Evolutionary conservation across 2,797 vertebrate genomes (phyloP), one percentile per base, ranked within the genome.

Genomic region (Aphelocoma californica): DNA sequence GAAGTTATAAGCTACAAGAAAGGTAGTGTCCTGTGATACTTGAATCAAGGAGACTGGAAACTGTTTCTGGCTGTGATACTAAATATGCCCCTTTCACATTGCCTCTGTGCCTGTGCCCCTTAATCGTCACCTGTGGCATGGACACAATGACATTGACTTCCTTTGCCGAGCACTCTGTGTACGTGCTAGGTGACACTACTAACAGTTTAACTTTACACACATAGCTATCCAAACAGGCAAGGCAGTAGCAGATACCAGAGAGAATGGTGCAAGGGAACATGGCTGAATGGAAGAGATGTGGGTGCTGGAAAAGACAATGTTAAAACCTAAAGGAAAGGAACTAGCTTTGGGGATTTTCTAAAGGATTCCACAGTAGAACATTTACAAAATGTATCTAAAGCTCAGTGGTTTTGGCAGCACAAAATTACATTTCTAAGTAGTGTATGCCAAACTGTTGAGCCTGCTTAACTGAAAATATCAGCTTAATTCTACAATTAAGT

Each of bases 181-280:
- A 4, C 0, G 2, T 72, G 29, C 71, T 40, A 7, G 28, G 28
- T 62, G 56, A 29, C 47, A 9, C 34, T n/a, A 2, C 47, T 56
- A 19, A 18, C 16, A 10, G 0, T 60, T 48, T 42, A 24, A 45
- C n/a, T 42, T 51, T 3, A 12, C 36, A 29, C 6, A 9, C 9
- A 7, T 1, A 10, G 1, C 6, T 4, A 6, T 2, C 5, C 20
- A 5, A 1, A 19, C 3, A 34, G 61, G 42, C 18, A 71, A 53
- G 50, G 7, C 7, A 51, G 16, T 1, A 48, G 53, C 44, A 69
- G 47, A 12, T 23, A 31, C 7, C 25, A 42, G 57, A 24, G 47
- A 48, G 40, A 85, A 31, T 13, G 26, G 40, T 69, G 42, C 14
- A 42, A 48, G 19, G 24, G 15, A 60, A 7, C 20, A 6, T 6